phyloP scores from a whole-genome alignment of 1,140 invertebrate genomes.

The Amyelois transitella region DNA sequence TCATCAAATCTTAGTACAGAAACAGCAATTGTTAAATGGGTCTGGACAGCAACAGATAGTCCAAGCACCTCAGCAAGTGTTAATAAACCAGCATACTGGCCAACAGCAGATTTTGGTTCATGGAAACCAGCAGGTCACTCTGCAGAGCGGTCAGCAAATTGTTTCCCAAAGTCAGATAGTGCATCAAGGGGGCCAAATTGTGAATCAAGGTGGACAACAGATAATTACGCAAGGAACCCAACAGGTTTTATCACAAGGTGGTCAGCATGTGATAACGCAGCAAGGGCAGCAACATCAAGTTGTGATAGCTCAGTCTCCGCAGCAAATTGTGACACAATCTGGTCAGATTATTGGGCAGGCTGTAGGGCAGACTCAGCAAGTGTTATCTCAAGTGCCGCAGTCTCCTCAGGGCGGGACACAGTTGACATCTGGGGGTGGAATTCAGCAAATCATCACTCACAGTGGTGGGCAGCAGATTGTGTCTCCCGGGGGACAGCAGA shows the following conservation, averaged over 20 bases:
- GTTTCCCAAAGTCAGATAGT: constrained; percentile 66
- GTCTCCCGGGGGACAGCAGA: constrained; percentile 61
- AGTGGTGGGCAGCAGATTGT: constrained; percentile 65
- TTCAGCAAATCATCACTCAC: constrained; percentile 64
- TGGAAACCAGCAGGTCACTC: constrained; percentile 64
- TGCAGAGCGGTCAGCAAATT: constrained; percentile 64
- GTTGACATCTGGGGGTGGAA: constrained; percentile 36
- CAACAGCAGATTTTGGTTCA: constrained; percentile 68
- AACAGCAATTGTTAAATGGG: constrained; percentile 60
- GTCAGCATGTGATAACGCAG: constrained; percentile 67
- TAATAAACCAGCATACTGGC: constrained; percentile 65
- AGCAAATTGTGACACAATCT: constrained; percentile 59
- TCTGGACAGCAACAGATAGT: constrained; percentile 66
- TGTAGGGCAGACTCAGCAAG: constrained; percentile 57
- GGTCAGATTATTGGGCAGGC: constrained; percentile 61
- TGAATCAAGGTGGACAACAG: constrained; percentile 62
- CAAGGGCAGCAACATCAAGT: constrained; percentile 66
- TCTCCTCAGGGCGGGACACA: constrained; percentile 53
- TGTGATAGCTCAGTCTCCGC: constrained; percentile 58
- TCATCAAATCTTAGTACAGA: constrained; percentile 69
- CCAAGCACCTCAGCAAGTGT: constrained; percentile 57
- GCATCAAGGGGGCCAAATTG: constrained; percentile 60
- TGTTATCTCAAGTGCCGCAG: constrained; percentile 58
- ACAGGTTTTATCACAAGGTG: constrained; percentile 60
- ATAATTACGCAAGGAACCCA: constrained; percentile 58